Evolutionary conservation across 2,797 vertebrate genomes (phyloP), one percentile per base, ranked within the genome.

Genomic region (Bufotes viridis): DNA sequence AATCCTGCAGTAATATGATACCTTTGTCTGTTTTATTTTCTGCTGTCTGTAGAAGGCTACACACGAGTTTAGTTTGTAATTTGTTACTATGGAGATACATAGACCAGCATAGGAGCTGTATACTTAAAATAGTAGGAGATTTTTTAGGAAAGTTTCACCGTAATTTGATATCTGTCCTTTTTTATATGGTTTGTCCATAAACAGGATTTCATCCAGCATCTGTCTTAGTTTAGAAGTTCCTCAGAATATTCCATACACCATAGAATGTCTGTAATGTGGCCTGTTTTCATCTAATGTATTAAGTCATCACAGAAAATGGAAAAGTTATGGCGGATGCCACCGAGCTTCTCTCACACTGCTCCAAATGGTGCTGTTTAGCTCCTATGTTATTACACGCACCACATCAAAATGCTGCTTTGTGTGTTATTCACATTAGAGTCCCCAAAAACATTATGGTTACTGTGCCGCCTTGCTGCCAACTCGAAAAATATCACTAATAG

Each of bases 401-500:
- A 93, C 91, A 93, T 92, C 89, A 91, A 92, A 87, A 58, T 81
- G 76, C 72, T 65, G 24, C 49, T 80, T 69, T 79, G 75, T 88
- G 87, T 80, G 82, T 84, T 81, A 84, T 88, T 88, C 61, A 61
- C 81, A 88, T 88, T 88, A 72, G 84, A 92, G 90, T 91, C 87
- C 78, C 85, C 84, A 12, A 81, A 91, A 92, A 92, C 86, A 88
- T 85, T 86, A 82, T 93, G 88, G 92, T 92, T 93, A 91, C 88
- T 87, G 69, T 8, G 84, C 86, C 87, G 82, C 83, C 42, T 17
- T 88, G 17, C 0, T 90, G 83, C 61, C 88, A 89, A 60, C 53
- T 65, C 85, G 84, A 93, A 93, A 91, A 92, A 89, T 69, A 89
- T 67, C 67, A 85, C 90, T 93, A 94, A 92, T 90, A 92, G 87